These are phyloP conservation scores for Andrena bucephala DNA, from an alignment of 2,888 invertebrate genomes.

Conservation along the genomic window DNA sequence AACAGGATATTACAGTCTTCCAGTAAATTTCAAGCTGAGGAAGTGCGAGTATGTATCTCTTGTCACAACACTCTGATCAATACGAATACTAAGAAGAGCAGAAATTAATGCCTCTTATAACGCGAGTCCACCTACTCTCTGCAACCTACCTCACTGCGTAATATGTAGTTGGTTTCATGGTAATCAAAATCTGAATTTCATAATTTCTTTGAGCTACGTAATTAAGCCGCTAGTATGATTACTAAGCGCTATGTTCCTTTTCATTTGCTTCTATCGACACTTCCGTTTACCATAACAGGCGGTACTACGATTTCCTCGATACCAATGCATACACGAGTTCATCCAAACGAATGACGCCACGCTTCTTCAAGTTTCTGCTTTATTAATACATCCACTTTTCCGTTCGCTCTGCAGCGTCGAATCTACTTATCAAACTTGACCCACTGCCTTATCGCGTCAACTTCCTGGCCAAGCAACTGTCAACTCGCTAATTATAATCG, in stretches of 20 bases:
- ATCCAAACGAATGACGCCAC: not conserved
- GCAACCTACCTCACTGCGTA: no score
- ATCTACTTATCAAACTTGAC: slow-evolving; percentile 8
- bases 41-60: not conserved
- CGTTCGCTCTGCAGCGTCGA: not conserved
- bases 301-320: not conserved
- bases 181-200: no score
- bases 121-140: no score
- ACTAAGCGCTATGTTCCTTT: no score
- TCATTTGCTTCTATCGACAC: no score
- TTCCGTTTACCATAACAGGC: no score
- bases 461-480: slow-evolving; percentile 3
- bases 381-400: not conserved
- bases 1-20: not conserved
- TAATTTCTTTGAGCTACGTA: no score
- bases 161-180: no score
- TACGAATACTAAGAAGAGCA: no score
- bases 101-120: no score
- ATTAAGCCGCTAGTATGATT: no score
- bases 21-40: not conserved
- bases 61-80: not conserved
- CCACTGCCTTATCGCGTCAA: not conserved
- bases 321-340: not conserved
- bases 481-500: not conserved
- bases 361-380: not conserved